Evolutionary conservation across 2,113 vertebrate species (phyloP), one percentile per base, ranked within the genome.

Genomic region (Psittacara wagleri): DNA sequence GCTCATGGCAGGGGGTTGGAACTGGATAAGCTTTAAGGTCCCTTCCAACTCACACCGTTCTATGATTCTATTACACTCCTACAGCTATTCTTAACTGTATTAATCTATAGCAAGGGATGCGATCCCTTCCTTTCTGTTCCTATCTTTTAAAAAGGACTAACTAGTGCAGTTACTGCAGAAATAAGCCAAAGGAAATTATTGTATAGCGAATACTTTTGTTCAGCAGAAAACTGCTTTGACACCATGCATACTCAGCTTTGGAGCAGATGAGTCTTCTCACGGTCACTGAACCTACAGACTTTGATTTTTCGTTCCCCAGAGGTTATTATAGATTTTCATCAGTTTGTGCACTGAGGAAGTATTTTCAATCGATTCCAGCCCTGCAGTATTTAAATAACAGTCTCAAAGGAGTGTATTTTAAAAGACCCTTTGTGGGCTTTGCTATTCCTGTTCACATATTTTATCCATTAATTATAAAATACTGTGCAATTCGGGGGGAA

Each of bases 241-340:
- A 79, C 44, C 5, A 16, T 73, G 63, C 51, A 54, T 48, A 86
- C 61, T 95, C 61, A 82, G 81, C 52, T 90, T 68, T 91, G 35
- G 29, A 75, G 46, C 37, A 85, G 74, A 62, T 63, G 44, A 61
- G 66, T 39, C 39, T 74, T 80, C 66, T 75, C 68, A 81, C 1
- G 1, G 66, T 52, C 72, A 61, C 48, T 55, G 20, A 96, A 61
- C 22, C 13, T 2, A 1, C 17, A 55, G 90, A 83, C 55, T 94
- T 86, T 80, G 59, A 92, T 94, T 94, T 92, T 91, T 90, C 37
- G 44, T 39, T 88, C 83, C 63, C 67, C 48, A 78, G 68, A 86
- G 73, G 33, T 67, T 88, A 29, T 77, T 88, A 94, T 67, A 66
- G 90, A 88, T 94, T 95, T 94, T 46, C 72, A 83, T 28, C 69